These are phyloP conservation scores for Himantopus leucocephalus DNA, from an alignment of 2,113 vertebrate species.

Conservation along the genomic window DNA sequence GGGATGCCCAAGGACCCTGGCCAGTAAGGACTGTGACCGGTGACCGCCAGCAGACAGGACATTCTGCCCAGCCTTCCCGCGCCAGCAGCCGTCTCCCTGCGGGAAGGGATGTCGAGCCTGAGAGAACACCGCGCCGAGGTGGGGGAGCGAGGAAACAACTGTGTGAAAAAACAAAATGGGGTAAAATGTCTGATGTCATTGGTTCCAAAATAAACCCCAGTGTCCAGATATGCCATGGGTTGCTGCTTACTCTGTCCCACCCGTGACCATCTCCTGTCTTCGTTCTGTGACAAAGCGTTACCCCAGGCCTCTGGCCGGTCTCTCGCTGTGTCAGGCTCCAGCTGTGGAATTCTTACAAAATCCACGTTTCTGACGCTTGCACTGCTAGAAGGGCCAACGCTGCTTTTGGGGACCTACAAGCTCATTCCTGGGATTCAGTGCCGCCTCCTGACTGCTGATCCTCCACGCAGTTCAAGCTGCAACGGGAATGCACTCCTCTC, in stretches of 20 bases:
- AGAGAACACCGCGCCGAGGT: not conserved
- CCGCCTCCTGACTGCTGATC: fast-evolving
- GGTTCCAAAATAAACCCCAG: not conserved
- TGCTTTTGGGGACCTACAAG: not conserved
- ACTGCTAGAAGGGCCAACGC: not conserved
- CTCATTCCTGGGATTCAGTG: not conserved
- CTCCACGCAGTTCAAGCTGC: not conserved
- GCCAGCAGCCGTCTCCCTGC: not conserved
- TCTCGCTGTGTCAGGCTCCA: not conserved
- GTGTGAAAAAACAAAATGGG: not conserved
- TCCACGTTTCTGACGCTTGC: not conserved
- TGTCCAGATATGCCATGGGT: not conserved
- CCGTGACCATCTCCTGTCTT: not conserved
- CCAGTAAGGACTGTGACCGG: not conserved
- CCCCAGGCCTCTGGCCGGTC: no score
- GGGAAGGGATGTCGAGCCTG: fast-evolving
- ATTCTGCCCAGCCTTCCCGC: not conserved
- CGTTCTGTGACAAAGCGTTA: no score
- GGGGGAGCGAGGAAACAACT: not conserved
- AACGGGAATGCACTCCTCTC: not conserved
- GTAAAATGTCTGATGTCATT: not conserved
- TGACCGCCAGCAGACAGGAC: not conserved
- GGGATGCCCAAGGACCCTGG: not conserved
- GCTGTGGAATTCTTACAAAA: not conserved
- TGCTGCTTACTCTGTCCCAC: not conserved